Conservation (phyloP, 2,888 invertebrate species). For the Drosophila barbarae region DNA sequence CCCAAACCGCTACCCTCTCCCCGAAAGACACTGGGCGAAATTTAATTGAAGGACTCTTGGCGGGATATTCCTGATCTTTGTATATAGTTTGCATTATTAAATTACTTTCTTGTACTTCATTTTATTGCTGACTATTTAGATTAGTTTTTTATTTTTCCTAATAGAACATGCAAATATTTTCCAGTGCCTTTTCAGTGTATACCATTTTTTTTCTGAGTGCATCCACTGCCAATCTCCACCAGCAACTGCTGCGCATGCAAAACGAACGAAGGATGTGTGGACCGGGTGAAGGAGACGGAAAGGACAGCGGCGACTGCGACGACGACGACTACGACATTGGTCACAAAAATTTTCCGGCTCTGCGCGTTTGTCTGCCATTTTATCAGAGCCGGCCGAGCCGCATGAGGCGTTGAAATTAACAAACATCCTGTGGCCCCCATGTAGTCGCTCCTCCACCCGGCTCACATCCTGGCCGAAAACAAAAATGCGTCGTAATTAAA, state of each 20-base stretch:
- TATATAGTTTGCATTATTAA: not conserved
- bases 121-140: no score
- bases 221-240: conserved; percentile 41
- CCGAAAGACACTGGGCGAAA: conserved; percentile 19
- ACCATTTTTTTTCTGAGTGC: conserved; percentile 6
- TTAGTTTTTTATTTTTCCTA: not conserved
- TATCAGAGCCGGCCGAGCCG: conserved; percentile 63
- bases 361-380: conserved; percentile 67
- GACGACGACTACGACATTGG: conserved; percentile 52
- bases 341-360: conserved; percentile 72
- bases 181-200: not conserved
- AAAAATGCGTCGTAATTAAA: conserved; percentile 70
- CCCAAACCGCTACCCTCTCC: conserved; percentile 36
- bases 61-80: not conserved
- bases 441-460: not conserved
- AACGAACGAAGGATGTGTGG: conserved; percentile 45
- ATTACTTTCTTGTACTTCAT: no score
- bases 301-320: conserved; percentile 33
- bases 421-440: conserved; percentile 53
- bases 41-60: not conserved
- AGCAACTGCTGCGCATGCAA: conserved; percentile 68
- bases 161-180: not conserved
- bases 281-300: conserved; percentile 8
- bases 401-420: conserved; percentile 74
- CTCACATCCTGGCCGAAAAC: conserved; percentile 40